Conservation (phyloP, 2,888 invertebrate genomes). For the Spatulosminthurus flaviceps region DNA sequence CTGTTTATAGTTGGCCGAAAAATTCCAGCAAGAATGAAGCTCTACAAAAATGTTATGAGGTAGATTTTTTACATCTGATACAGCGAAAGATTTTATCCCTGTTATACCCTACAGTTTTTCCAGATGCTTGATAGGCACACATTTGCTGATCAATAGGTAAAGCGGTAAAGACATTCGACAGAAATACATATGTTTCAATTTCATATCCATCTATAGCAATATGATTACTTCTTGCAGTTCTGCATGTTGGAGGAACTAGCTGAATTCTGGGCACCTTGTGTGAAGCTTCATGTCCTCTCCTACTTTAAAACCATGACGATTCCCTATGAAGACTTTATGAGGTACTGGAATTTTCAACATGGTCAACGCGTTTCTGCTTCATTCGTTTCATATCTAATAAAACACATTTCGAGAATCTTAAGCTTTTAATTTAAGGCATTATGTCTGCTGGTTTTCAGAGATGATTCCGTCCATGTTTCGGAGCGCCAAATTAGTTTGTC, state of each 20-base stretch:
- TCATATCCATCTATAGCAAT: too few relatives aligned
- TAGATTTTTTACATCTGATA: background rate
- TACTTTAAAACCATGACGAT: background rate
- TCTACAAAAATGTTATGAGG: background rate
- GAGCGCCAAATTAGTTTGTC: conserved; percentile 24
- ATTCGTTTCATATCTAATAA: background rate
- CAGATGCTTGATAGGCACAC: too few relatives aligned
- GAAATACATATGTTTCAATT: too few relatives aligned
- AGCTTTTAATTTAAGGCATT: too few relatives aligned
- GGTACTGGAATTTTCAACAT: background rate
- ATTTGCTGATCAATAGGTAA: too few relatives aligned
- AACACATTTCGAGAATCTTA: too few relatives aligned
- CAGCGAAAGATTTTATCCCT: background rate
- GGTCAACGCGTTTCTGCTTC: background rate
- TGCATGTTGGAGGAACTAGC: background rate
- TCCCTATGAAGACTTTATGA: background rate
- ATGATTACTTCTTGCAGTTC: too few relatives aligned
- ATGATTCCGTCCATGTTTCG: conserved; percentile 18
- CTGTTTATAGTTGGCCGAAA: background rate
- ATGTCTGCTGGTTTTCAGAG: too few relatives aligned
- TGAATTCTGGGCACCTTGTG: background rate
- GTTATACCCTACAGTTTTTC: too few relatives aligned
- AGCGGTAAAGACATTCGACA: too few relatives aligned
- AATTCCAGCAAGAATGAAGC: conserved; percentile 26
- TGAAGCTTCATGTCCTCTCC: background rate